A percentile compares a stretch with the other conserved stretches of the same genome.
Conservation (phyloP, 2,888 invertebrate genomes). For the Phania funesta region DNA sequence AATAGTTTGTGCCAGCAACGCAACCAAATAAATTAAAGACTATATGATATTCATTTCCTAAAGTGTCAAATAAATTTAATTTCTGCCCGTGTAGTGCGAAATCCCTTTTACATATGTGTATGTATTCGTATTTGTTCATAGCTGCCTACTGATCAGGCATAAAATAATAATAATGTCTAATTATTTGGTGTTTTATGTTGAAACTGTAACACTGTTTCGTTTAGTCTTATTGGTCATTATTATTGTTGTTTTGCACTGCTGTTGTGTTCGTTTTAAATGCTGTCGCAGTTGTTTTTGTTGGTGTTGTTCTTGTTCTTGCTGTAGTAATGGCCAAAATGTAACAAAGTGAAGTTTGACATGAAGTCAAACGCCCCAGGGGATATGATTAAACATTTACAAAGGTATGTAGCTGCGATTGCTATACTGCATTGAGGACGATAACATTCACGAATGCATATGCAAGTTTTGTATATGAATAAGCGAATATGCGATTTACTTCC, state of each 20-base stretch:
- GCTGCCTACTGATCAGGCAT: slow-evolving; percentile 28
- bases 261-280: not conserved
- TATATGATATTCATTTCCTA: too few species aligned
- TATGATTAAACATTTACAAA: slow-evolving; percentile 30
- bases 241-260: not conserved
- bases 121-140: not conserved
- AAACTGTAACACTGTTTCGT: slow-evolving; percentile 8
- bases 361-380: slow-evolving; percentile 47
- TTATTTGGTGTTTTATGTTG: slow-evolving; percentile 7
- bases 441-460: not conserved
- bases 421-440: not conserved
- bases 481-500: too few species aligned
- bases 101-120: not conserved
- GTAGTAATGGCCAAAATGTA: slow-evolving; percentile 48
- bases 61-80: too few species aligned
- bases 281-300: not conserved
- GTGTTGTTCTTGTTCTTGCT: slow-evolving; percentile 4
- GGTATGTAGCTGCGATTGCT: not conserved
- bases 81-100: not conserved
- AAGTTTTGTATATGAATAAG: not conserved
- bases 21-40: too few species aligned
- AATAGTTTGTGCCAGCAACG: too few species aligned
- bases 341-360: slow-evolving; percentile 43
- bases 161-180: slow-evolving; percentile 36
- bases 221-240: slow-evolving; percentile 31